Percentiles rank a stretch among this genome's conserved stretches.
Evolutionary conservation across 2,113 vertebrate genomes (phyloP).

Genomic region (Forbesichthys agassizii): DNA sequence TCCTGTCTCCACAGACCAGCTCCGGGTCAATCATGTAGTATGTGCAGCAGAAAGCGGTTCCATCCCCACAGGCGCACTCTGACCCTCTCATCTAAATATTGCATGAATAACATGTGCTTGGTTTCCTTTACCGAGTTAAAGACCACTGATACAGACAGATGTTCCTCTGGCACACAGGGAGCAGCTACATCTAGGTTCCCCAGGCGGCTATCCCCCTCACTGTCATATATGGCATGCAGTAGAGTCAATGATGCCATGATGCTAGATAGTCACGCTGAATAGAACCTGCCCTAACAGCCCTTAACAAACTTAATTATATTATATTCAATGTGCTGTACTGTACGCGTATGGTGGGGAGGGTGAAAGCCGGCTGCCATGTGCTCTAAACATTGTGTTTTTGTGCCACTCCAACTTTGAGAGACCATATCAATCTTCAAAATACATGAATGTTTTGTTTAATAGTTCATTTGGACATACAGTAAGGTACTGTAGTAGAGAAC

Average conservation of each 20-base stretch:
- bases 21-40: constrained; percentile 53
- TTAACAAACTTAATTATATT: no score
- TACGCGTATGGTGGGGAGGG: no score
- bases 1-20: constrained; percentile 47
- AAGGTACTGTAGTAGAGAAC: no score
- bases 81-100: constrained; percentile 75
- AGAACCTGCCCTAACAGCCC: constrained; percentile 7
- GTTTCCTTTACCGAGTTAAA: constrained; percentile 65
- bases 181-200: constrained; percentile 50
- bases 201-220: no score
- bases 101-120: constrained; percentile 71
- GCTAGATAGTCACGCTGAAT: not conserved
- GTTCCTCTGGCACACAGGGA: constrained; percentile 48
- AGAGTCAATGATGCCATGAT: constrained; percentile 20
- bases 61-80: constrained; percentile 63
- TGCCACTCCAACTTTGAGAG: no score
- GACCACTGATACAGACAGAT: constrained; percentile 69
- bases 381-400: no score
- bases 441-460: no score
- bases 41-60: constrained; percentile 39
- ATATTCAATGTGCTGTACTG: no score
- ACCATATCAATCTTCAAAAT: no score
- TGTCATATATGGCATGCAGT: not conserved
- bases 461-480: no score
- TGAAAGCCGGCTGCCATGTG: no score